phyloP scores from a whole-genome alignment of 1,140 invertebrate genomes.

The Semibalanus balanoides region DNA sequence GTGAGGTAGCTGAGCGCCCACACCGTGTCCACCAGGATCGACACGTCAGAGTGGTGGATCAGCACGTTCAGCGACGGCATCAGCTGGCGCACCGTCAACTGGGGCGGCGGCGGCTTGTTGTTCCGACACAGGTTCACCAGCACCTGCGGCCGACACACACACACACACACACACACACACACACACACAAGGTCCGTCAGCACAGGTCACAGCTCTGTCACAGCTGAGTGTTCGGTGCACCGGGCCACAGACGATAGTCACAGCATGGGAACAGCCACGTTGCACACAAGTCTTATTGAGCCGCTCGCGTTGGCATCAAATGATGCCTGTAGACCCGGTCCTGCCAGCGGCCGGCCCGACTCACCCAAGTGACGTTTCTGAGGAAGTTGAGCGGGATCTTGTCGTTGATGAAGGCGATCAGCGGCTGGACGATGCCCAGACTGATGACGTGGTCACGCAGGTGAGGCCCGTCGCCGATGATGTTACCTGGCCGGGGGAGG shows the following conservation, averaged over 20 bases:
- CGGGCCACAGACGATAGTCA: no score
- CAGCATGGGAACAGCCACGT: no score
- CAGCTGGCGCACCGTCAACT: slow-evolving; percentile 76
- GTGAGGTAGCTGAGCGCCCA: slow-evolving; percentile 99
- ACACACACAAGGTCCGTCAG: no score
- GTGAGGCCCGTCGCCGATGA: slow-evolving; percentile 80
- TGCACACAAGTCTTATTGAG: no score
- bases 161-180: neutral
- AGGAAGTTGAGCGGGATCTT: slow-evolving; percentile 85
- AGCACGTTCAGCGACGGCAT: slow-evolving; percentile 85
- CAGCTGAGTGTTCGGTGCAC: no score
- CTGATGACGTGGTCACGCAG: slow-evolving; percentile 84
- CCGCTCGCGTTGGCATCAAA: no score
- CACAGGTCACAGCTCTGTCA: no score
- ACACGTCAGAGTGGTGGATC: slow-evolving; percentile 89
- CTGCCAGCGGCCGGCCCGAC: neutral
- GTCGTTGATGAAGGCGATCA: slow-evolving; percentile 80
- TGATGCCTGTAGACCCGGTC: no score
- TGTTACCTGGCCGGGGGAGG: no score
- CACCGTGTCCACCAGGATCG: slow-evolving; percentile 96
- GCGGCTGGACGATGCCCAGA: slow-evolving; percentile 71
- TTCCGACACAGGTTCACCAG: slow-evolving; percentile 93
- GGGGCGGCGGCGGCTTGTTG: slow-evolving; percentile 71
- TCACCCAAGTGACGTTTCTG: slow-evolving; percentile 87
- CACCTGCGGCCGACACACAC: neutral